Conservation (phyloP, 2,113 vertebrate species). For the Anarhynchus alexandrinus region DNA sequence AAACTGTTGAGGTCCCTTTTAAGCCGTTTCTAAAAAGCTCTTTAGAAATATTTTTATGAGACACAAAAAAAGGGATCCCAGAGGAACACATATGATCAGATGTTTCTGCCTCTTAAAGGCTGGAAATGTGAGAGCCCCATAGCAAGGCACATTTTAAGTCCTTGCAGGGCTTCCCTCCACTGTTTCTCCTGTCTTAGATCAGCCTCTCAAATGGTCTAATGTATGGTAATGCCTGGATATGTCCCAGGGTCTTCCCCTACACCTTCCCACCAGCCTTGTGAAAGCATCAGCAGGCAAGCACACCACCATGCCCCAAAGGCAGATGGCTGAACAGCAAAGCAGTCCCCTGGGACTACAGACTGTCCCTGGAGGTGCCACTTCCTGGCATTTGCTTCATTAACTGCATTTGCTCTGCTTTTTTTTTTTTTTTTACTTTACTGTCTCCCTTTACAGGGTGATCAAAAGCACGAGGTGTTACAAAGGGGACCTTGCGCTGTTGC, state of each 20-base stretch:
- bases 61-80: background rate
- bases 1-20: background rate
- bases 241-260: background rate
- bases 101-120: background rate
- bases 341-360: background rate
- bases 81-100: background rate
- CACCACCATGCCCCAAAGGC: background rate
- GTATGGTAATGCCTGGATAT: background rate
- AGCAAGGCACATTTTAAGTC: background rate
- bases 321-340: background rate
- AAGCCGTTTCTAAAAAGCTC: background rate
- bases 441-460: background rate
- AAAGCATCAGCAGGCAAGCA: background rate
- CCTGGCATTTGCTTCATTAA: background rate
- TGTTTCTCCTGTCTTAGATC: background rate
- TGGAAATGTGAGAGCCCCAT: background rate
- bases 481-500: background rate
- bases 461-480: background rate
- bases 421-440: background rate
- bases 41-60: background rate
- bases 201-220: background rate
- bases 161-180: background rate
- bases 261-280: background rate
- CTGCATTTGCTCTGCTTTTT: background rate
- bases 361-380: background rate